phyloP scores from a whole-genome alignment of 2,113 vertebrate species.

The Centrocercus urophasianus region DNA sequence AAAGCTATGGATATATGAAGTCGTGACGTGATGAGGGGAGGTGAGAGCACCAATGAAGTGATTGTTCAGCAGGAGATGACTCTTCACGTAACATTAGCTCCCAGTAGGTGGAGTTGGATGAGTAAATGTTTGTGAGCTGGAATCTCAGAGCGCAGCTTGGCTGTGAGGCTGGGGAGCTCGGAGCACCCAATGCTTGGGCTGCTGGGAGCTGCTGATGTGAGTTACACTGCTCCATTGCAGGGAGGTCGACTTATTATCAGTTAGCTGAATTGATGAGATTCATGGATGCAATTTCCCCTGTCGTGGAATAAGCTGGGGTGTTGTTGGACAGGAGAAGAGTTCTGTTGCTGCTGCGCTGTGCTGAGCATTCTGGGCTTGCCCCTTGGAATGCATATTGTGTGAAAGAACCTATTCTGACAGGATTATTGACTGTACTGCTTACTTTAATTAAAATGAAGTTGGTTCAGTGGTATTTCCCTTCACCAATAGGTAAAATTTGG shows the following conservation, averaged over 20 bases:
- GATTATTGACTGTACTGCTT: fast-evolving
- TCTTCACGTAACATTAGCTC: not conserved
- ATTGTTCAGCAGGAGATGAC: not conserved
- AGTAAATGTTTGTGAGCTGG: not conserved
- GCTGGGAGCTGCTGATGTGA: not conserved
- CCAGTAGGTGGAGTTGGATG: not conserved
- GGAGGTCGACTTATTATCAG: not conserved
- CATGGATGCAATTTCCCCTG: not conserved
- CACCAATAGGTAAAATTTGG: not conserved
- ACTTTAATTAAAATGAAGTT: not conserved
- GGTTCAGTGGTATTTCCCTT: not conserved
- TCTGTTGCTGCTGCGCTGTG: fast-evolving
- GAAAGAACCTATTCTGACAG: too few species aligned
- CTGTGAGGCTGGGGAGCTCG: not conserved
- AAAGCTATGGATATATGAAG: not conserved
- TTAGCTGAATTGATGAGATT: not conserved
- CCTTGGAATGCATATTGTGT: not conserved
- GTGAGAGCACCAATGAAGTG: not conserved
- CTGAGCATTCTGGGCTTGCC: not conserved
- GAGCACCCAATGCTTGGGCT: not conserved
- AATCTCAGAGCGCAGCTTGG: not conserved
- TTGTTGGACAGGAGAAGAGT: not conserved
- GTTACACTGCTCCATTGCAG: not conserved
- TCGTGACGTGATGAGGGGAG: not conserved
- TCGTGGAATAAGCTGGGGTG: not conserved